phyloP scores from a whole-genome alignment of 1,140 invertebrate genomes.

The Lethrus apterus region DNA sequence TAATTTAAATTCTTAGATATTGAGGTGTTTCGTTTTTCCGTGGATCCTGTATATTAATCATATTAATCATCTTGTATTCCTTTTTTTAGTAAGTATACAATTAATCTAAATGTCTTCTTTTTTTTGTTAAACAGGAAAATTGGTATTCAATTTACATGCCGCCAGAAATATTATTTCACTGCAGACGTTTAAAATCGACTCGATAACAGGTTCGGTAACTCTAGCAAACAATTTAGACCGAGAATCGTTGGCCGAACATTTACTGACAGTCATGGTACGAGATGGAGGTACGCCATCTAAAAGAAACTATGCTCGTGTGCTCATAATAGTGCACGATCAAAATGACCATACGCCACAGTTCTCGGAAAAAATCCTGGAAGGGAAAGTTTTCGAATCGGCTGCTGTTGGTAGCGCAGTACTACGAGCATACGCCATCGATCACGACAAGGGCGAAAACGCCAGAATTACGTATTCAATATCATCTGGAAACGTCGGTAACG shows the following conservation, averaged over 20 bases:
- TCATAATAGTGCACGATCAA: constrained; percentile 75
- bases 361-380: constrained; percentile 63
- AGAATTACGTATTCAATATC: constrained; percentile 72
- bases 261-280: constrained; percentile 82
- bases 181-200: constrained; percentile 72
- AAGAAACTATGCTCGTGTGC: constrained; percentile 74
- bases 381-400: constrained; percentile 69
- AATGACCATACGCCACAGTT: constrained; percentile 88
- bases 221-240: constrained; percentile 64
- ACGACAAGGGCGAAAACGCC: constrained; percentile 76
- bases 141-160: constrained; percentile 71
- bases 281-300: constrained; percentile 83
- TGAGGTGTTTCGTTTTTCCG: no score
- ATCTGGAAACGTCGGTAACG: constrained; percentile 77
- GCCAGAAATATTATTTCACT: constrained; percentile 67
- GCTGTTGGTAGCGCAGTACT: constrained; percentile 64
- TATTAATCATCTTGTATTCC: no score
- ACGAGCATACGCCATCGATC: constrained; percentile 67
- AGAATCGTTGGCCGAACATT: constrained; percentile 74
- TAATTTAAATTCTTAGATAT: no score
- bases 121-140: no score
- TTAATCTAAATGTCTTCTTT: constrained; percentile 49
- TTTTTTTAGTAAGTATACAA: no score
- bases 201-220: constrained; percentile 64
- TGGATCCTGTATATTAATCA: no score